A percentile compares a stretch with the other conserved stretches of the same genome.
phyloP scores from a whole-genome alignment of 92 coral and sea anemone genomes.

The Palythoa heliodiscus region DNA sequence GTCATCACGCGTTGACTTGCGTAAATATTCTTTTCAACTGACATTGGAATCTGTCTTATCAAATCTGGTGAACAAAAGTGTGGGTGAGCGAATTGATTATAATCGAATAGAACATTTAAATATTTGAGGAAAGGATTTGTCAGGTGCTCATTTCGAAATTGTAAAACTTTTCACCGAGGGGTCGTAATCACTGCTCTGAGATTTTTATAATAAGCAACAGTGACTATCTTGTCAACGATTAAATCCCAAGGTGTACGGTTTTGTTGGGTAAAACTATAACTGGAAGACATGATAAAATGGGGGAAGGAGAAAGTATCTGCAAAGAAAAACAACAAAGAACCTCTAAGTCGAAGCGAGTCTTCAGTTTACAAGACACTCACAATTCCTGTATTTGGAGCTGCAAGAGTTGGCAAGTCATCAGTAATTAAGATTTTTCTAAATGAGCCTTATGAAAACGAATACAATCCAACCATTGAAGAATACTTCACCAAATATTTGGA shows the following conservation, averaged over 20 bases:
- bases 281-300: conserved; percentile 28
- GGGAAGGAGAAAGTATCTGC: conserved; percentile 14
- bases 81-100: not conserved
- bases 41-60: not conserved
- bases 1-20: not conserved
- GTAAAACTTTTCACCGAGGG: not conserved
- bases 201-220: not conserved
- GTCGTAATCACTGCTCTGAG: not conserved
- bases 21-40: not conserved
- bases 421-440: conserved; percentile 69
- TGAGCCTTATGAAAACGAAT: conserved; percentile 61
- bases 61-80: not conserved
- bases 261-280: not conserved
- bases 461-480: conserved; percentile 83
- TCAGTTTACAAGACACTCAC: conserved; percentile 68
- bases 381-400: conserved; percentile 83
- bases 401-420: conserved; percentile 78
- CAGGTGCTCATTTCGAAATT: not conserved
- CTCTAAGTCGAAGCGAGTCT: conserved; percentile 47
- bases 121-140: not conserved
- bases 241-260: not conserved
- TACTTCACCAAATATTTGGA: conserved; percentile 74
- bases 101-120: not conserved
- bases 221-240: not conserved
- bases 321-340: conserved; percentile 15